A percentile compares a stretch with the other conserved stretches of the same genome.
These are phyloP conservation scores for Lucinisca nassula DNA, from an alignment of 2,888 invertebrate genomes.

Conservation along the genomic window DNA sequence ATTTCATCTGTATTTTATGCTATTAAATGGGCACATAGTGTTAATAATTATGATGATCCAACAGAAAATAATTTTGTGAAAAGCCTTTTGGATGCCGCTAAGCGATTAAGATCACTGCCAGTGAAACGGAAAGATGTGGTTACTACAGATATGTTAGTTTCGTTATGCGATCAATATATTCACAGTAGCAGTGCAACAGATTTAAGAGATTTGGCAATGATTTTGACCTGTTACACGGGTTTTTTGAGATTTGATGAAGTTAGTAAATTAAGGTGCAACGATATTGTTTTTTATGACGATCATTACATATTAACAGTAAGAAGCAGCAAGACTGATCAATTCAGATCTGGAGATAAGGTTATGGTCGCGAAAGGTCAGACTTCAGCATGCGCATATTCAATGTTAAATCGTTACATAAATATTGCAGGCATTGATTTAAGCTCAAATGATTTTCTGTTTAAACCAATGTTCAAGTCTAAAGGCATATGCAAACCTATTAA, in stretches of 20 bases:
- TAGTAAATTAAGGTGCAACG: no score
- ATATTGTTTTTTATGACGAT: no score
- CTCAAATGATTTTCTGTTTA: no score
- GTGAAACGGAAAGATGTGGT: conserved; percentile 46
- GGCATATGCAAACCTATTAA: no score
- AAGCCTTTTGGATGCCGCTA: conserved; percentile 28
- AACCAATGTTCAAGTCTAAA: no score
- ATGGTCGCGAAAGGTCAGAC: no score
- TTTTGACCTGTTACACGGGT: conserved; percentile 16
- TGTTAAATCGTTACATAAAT: no score
- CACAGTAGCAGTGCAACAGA: not conserved
- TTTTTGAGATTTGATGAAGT: conserved; percentile 26
- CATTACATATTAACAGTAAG: no score
- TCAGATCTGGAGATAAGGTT: no score
- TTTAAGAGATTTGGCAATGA: conserved; percentile 19
- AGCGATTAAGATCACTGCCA: conserved; percentile 37
- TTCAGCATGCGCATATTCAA: no score
- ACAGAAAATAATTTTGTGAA: conserved; percentile 41
- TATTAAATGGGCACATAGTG: conserved; percentile 51
- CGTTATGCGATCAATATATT: conserved; percentile 25
- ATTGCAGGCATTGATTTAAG: no score
- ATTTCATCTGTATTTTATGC: conserved; percentile 41
- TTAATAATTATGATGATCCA: conserved; percentile 28
- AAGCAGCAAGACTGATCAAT: no score
- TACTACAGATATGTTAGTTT: conserved; percentile 27